A percentile compares a stretch with the other conserved stretches of the same genome.
phyloP scores from a whole-genome alignment of 1,140 invertebrate species.

The Atopsyche davidsoni region DNA sequence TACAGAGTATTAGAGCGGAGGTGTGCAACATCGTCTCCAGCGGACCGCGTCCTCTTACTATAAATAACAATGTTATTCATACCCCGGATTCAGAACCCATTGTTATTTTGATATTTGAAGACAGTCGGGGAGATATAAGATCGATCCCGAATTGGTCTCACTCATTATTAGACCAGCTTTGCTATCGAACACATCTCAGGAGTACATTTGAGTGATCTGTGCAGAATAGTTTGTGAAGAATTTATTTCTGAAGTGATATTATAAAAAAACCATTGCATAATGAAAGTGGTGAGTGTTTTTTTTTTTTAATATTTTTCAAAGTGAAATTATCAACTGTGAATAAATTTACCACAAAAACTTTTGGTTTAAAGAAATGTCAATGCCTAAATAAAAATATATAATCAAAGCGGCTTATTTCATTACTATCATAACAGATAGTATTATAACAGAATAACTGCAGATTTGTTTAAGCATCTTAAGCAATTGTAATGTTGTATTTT shows the following conservation, averaged over 20 bases:
- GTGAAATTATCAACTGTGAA: too few relatives aligned
- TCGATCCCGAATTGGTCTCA: conserved; percentile 11
- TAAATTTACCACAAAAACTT: too few relatives aligned
- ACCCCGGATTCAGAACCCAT: conserved; percentile 22
- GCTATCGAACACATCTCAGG: conserved; percentile 2
- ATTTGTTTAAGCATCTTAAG: neutral
- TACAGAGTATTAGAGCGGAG: conserved; percentile 8
- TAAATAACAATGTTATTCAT: conserved; percentile 27
- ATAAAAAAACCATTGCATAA: neutral
- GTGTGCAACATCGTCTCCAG: conserved; percentile 21
- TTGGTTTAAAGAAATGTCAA: too few relatives aligned
- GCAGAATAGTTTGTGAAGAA: neutral
- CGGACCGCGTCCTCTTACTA: conserved; percentile 24
- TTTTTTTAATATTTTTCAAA: neutral
- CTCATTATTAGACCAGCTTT: conserved; percentile 11
- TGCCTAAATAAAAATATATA: too few relatives aligned
- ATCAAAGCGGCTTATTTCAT: too few relatives aligned
- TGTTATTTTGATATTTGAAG: conserved; percentile 22
- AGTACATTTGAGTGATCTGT: neutral
- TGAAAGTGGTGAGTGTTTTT: neutral
- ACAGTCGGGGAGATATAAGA: conserved; percentile 23
- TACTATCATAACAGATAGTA: too few relatives aligned
- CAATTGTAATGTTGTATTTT: neutral
- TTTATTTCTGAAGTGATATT: neutral
- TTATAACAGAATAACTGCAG: too few relatives aligned